Base-by-base conservation (phyloP, 2,113 vertebrate species). In the Columba livia region DNA sequence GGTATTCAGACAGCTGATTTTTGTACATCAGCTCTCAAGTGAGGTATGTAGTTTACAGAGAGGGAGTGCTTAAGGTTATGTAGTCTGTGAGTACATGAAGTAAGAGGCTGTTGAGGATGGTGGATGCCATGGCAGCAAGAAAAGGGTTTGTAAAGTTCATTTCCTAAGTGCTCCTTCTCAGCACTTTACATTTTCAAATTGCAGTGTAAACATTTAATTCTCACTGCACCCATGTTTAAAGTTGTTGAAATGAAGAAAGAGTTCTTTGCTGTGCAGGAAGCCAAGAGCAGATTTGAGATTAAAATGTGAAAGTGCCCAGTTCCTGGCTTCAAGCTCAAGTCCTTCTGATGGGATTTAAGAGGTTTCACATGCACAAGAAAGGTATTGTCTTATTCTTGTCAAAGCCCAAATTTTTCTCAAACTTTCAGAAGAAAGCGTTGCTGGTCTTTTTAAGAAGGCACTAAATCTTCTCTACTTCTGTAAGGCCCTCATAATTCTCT, bases 1-100 rank as follows among this genome's bases (percentile, higher is more conserved):
- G 85, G 91, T 95, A 96, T 95, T 95, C 94, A 94, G 91, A 91
- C 93, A 96, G 95, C 93, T 97, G 94, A 96, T 85, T 93, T 96
- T 95, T 96, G 95, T 97, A 91, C 85, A 96, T 96, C 93, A 85
- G 77, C 89, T 96, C 96, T 95, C 85, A 95, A 83, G 79, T 93
- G 70, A 93, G 88, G 70, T 94, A 94, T 95, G 93, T 74, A 83
- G 95, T 96, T 97, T 96, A 94, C 88, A 95, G 74, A 85, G 77
- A 69, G 62, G 48, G 89, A 91, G 67, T 88, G 78, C 92, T 95
- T 78, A 87, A 94, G 66, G 44, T 96, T 92, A 88, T 86, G 81
- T 62, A 67, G 67, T 66, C 88, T 85, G 9, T 81, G 56, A 91
- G 69, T 91, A 58, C 62, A 57, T 70, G 53, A 85, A 96, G 67